Evolutionary conservation across 1,140 invertebrate genomes (phyloP).

Genomic region (Venturia canescens): DNA sequence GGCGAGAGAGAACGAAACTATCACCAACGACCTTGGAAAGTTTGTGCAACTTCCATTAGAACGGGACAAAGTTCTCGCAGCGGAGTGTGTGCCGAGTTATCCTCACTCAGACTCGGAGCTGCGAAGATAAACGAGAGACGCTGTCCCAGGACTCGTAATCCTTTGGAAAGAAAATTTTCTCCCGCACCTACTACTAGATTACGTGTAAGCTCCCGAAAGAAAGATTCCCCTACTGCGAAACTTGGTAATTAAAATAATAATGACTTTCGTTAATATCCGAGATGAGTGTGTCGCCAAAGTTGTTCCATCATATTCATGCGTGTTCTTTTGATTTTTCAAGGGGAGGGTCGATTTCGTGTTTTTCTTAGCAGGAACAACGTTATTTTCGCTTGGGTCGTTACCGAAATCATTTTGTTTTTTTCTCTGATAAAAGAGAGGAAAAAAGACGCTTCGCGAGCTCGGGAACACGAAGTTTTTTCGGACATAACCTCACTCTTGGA

Average conservation of each 20-base stretch:
- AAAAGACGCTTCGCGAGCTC: too few species aligned
- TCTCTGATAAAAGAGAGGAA: too few species aligned
- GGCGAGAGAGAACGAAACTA: not conserved
- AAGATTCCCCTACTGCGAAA: not conserved
- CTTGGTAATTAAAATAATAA: too few species aligned
- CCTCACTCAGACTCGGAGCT: not conserved
- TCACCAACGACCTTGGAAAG: conserved; percentile 39
- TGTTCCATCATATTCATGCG: too few species aligned
- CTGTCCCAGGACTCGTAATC: conserved; percentile 5
- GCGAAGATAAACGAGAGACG: conserved; percentile 1
- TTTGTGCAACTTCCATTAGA: conserved; percentile 47
- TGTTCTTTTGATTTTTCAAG: too few species aligned
- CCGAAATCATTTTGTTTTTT: too few species aligned
- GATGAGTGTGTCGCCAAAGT: too few species aligned
- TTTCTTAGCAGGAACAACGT: not conserved
- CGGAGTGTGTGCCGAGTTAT: conserved; percentile 43
- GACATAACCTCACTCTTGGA: too few species aligned
- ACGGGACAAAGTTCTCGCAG: conserved; percentile 47
- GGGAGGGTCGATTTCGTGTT: too few species aligned
- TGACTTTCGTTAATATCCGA: too few species aligned
- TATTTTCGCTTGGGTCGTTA: not conserved
- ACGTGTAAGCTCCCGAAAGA: not conserved
- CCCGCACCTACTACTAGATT: not conserved
- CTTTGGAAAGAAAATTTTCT: not conserved
- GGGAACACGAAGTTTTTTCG: too few species aligned